These are phyloP conservation scores for Dendronephthya gigantea DNA, from an alignment of 64 coral and sea anemone species.

Conservation along the genomic window DNA sequence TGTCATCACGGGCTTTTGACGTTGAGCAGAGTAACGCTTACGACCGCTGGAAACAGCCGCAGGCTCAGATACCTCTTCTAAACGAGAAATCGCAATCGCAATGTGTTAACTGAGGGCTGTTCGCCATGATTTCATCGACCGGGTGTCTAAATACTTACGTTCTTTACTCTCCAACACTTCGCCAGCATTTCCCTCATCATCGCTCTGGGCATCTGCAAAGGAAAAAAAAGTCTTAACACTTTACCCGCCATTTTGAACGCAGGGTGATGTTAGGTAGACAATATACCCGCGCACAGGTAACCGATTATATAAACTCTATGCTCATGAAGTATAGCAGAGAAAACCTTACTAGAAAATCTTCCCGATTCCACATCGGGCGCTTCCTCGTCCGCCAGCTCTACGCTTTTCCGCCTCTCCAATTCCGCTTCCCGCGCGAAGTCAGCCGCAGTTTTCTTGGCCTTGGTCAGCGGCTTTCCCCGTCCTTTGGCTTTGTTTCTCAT, in stretches of 20 bases:
- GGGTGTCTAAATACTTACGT: too few relatives aligned
- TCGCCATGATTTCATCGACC: too few relatives aligned
- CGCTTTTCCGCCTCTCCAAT: background rate
- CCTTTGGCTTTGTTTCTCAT: background rate
- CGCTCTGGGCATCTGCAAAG: background rate
- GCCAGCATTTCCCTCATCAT: background rate
- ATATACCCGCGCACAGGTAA: too few relatives aligned
- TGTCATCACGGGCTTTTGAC: background rate
- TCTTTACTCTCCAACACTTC: too few relatives aligned
- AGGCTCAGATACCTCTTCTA: background rate
- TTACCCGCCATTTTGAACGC: background rate
- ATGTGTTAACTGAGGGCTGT: too few relatives aligned
- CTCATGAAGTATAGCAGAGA: background rate
- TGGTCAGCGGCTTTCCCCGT: background rate
- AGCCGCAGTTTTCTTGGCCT: background rate
- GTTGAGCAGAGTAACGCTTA: background rate
- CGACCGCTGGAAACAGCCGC: background rate
- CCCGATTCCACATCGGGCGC: background rate
- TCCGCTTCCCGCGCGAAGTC: conserved; percentile 4
- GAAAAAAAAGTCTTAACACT: background rate
- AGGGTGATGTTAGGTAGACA: background rate
- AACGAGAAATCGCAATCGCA: background rate
- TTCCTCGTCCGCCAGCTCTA: background rate
- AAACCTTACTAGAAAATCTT: background rate
- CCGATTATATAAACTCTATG: too few relatives aligned